Conservation (phyloP, 1,140 invertebrate genomes). For the Adelges cooleyi region DNA sequence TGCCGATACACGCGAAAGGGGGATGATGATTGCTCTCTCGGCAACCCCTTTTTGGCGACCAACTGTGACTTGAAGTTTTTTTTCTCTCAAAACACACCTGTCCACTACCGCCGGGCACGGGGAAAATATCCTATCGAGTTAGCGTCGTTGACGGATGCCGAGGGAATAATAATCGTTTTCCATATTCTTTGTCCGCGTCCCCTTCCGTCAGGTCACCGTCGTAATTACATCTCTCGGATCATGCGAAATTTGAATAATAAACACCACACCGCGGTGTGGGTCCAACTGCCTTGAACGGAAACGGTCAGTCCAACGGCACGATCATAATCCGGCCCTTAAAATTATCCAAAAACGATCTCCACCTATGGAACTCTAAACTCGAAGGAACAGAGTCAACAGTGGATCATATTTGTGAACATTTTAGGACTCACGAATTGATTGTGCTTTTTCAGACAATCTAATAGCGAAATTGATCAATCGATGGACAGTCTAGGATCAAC, state of each 20-base stretch:
- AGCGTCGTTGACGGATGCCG: neutral
- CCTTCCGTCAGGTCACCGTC: neutral
- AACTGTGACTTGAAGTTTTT: slow-evolving; percentile 26
- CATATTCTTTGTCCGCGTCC: neutral
- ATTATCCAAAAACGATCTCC: no score
- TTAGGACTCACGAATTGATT: no score
- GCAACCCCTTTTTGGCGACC: slow-evolving; percentile 16
- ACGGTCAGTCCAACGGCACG: no score
- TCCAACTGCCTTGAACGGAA: no score
- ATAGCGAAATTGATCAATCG: no score
- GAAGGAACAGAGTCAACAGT: no score
- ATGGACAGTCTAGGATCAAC: no score
- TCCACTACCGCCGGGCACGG: slow-evolving; percentile 11
- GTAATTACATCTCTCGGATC: neutral
- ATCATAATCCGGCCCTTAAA: no score
- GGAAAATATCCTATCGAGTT: neutral
- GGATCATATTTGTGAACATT: no score
- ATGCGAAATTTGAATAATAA: slow-evolving; percentile 7
- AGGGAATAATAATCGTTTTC: neutral
- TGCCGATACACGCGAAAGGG: neutral
- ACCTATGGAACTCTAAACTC: no score
- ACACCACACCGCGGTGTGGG: neutral
- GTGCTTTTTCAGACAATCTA: no score
- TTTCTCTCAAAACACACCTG: slow-evolving; percentile 26
- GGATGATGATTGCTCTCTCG: neutral